Percentiles rank a stretch among this genome's conserved stretches.
Conservation (phyloP, 1,140 invertebrate species). For the Sitobion miscanthi region DNA sequence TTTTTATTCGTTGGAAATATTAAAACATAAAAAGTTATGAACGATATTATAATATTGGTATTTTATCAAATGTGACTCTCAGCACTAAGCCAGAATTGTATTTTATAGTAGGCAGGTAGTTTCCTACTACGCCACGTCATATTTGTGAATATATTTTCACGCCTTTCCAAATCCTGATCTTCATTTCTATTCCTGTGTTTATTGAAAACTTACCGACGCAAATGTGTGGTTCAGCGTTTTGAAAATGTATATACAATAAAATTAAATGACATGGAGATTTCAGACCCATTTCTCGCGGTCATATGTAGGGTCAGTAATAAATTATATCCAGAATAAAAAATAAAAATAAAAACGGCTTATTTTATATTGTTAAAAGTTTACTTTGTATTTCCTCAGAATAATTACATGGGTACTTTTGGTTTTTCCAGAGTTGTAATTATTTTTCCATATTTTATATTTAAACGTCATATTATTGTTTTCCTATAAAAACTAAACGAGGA, state of each 20-base stretch:
- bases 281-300: too few relatives aligned
- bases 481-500: not conserved
- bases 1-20: too few relatives aligned
- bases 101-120: too few relatives aligned
- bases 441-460: not conserved
- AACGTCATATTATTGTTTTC: not conserved
- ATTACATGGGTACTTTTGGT: not conserved
- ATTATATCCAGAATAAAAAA: too few relatives aligned
- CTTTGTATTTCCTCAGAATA: not conserved
- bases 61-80: not conserved
- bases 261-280: not conserved
- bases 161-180: not conserved
- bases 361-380: not conserved
- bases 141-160: not conserved
- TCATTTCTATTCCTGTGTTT: not conserved
- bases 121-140: not conserved
- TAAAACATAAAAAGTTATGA: too few relatives aligned
- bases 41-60: too few relatives aligned
- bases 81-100: too few relatives aligned
- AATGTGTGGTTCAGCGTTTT: not conserved
- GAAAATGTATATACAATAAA: not conserved
- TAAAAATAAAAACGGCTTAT: too few relatives aligned
- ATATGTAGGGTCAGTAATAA: too few relatives aligned
- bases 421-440: too few relatives aligned
- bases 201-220: not conserved